Conservation (phyloP, 2,797 vertebrate species). For the Thunnus albacares region DNA sequence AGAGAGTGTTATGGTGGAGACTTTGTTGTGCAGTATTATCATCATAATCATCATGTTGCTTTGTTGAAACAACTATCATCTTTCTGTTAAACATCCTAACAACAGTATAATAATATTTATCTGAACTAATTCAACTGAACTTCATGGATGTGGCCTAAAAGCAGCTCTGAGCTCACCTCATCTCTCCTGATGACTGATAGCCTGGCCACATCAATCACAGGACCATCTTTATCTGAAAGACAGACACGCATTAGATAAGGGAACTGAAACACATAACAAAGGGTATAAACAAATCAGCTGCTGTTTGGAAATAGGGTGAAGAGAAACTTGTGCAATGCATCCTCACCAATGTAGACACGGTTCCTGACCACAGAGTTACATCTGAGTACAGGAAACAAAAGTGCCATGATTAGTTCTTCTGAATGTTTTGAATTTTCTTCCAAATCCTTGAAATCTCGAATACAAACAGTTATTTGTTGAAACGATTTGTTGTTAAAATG, state of each 20-base stretch:
- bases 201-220: conserved; percentile 3
- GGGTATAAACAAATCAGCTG: not conserved
- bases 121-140: not conserved
- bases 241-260: not conserved
- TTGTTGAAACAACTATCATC: not conserved
- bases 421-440: not conserved
- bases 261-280: conserved; percentile 14
- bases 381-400: conserved; percentile 42
- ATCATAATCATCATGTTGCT: not conserved
- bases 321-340: not conserved
- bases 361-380: not conserved
- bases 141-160: not conserved
- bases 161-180: conserved; percentile 43
- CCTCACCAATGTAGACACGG: conserved; percentile 55
- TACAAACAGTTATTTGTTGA: not conserved
- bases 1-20: not conserved
- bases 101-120: not conserved
- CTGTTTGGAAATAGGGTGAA: not conserved
- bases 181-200: conserved; percentile 44
- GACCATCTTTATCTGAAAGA: conserved; percentile 53
- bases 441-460: not conserved
- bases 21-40: not conserved
- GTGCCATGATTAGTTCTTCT: conserved; percentile 1
- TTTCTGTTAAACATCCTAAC: not conserved
- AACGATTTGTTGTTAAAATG: not conserved